These are phyloP conservation scores for Natrix natrix DNA, from an alignment of 2,797 vertebrate species.

Conservation along the genomic window DNA sequence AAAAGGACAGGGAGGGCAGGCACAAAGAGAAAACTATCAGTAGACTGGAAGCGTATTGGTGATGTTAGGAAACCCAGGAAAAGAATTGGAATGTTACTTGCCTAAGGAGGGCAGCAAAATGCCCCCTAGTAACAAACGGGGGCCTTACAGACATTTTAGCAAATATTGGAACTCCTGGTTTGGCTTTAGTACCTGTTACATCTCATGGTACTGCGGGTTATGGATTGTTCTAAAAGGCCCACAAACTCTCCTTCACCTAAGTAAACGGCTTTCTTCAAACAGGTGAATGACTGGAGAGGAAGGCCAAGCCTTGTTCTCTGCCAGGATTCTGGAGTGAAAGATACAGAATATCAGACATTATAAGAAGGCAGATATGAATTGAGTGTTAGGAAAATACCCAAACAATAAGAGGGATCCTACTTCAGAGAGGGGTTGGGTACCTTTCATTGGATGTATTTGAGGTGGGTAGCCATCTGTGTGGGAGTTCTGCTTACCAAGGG, in stretches of 20 bases:
- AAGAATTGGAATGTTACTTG: not conserved
- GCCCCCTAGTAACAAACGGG: not conserved
- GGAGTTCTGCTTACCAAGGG: not conserved
- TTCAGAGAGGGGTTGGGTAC: not conserved
- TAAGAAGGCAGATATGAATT: not conserved
- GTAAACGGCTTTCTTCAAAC: not conserved
- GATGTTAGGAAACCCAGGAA: not conserved
- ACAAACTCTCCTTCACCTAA: not conserved
- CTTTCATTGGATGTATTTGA: not conserved
- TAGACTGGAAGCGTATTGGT: not conserved
- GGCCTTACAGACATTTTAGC: not conserved
- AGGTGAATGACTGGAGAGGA: not conserved
- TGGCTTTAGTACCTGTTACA: not conserved
- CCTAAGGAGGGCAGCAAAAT: not conserved
- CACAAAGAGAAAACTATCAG: not conserved
- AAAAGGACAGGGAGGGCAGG: fast-evolving
- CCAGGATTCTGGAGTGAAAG: not conserved
- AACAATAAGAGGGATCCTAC: not conserved
- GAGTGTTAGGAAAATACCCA: not conserved
- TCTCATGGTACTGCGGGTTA: not conserved
- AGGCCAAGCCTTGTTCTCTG: not conserved
- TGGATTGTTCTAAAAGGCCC: not conserved
- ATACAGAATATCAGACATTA: not conserved
- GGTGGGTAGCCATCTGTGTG: not conserved
- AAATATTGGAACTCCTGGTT: not conserved